Evolutionary conservation across 2,113 vertebrate genomes (phyloP).

Genomic region (Scophthalmus maximus): DNA sequence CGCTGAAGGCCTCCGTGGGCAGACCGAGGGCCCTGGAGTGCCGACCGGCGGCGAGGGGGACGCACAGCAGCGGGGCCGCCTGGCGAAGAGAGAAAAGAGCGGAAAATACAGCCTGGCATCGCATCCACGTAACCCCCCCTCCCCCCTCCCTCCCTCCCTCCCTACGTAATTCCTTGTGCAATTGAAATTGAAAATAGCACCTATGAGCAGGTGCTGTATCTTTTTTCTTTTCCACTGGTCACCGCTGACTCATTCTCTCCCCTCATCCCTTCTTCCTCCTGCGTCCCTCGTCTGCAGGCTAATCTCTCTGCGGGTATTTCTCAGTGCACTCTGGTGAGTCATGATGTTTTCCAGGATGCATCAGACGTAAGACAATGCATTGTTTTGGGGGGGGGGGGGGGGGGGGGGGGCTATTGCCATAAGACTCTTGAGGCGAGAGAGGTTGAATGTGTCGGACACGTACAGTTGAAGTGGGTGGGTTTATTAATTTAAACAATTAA

Average conservation of each 20-base stretch:
- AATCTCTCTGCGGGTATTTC: slow-evolving; percentile 11
- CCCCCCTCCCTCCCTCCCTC: neutral
- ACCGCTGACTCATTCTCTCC: slow-evolving; percentile 43
- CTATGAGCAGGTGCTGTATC: neutral
- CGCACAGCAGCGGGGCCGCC: slow-evolving; percentile 67
- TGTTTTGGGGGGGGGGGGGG: too few relatives aligned
- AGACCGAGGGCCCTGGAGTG: slow-evolving; percentile 38
- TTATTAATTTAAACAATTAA: neutral
- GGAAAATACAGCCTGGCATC: slow-evolving; percentile 13
- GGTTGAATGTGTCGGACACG: too few relatives aligned
- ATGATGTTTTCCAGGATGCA: slow-evolving; percentile 17
- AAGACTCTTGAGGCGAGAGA: too few relatives aligned
- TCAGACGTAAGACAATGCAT: slow-evolving; percentile 17
- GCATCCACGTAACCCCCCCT: neutral
- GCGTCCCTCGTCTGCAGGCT: neutral
- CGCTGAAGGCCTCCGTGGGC: slow-evolving; percentile 62
- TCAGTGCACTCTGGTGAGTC: neutral
- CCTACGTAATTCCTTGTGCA: slow-evolving; percentile 16
- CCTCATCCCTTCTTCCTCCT: slow-evolving; percentile 2
- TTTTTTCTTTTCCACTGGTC: slow-evolving; percentile 55
- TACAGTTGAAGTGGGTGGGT: too few relatives aligned
- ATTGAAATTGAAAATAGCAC: slow-evolving; percentile 47
- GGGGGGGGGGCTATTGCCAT: too few relatives aligned
- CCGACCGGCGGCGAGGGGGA: slow-evolving; percentile 38
- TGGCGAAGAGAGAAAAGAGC: slow-evolving; percentile 26